Conservation (phyloP, 2,113 vertebrate genomes). For the Eudyptes chrysolophus region DNA sequence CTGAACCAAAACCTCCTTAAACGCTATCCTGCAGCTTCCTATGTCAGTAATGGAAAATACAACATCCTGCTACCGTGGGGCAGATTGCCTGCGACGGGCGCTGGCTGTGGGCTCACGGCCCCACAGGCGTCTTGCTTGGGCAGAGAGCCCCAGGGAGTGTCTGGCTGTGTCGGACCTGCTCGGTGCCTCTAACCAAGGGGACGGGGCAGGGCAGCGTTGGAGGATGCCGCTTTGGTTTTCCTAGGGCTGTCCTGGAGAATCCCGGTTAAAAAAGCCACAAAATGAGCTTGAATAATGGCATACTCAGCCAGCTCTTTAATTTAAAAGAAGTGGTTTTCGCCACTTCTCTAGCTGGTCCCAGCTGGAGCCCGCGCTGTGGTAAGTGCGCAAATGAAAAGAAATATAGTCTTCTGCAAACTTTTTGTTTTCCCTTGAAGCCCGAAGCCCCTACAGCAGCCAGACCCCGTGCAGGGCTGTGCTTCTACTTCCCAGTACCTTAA, state of each 20-base stretch:
- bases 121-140: background rate
- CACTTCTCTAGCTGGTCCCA: background rate
- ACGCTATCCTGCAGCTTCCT: background rate
- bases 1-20: background rate
- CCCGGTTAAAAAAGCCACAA: background rate
- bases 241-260: background rate
- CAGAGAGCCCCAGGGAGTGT: background rate
- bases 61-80: background rate
- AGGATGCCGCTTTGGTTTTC: background rate
- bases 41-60: background rate
- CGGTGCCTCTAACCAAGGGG: background rate
- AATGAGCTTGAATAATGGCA: background rate
- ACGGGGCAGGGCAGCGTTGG: background rate
- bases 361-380: background rate
- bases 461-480: accelerated
- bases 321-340: background rate
- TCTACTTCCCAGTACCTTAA: background rate
- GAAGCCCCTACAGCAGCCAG: background rate
- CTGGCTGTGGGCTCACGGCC: background rate
- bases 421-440: background rate
- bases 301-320: background rate
- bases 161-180: background rate
- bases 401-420: background rate
- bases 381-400: background rate
- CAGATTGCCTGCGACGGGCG: background rate